Base-by-base conservation (phyloP, 2,888 invertebrate species). In the Patella ulyssiponensis region DNA sequence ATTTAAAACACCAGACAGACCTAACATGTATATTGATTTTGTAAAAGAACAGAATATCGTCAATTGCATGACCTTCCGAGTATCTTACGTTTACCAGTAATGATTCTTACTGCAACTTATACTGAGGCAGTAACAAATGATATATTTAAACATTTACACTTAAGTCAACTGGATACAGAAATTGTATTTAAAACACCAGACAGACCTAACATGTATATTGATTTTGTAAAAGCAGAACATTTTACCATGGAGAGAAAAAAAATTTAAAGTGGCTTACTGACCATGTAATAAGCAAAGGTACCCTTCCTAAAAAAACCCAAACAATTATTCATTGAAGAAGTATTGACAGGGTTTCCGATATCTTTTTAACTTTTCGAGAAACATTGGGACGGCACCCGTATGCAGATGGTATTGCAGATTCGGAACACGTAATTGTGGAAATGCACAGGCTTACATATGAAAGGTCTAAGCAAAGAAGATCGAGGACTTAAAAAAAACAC, bases 401-500 rank as follows among this genome's bases (percentile, higher is more conserved):
- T 77, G 73, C 23, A 11, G 76, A 79, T n/a, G 56, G 69, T 20
- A 74, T 71, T 17, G 51, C 69, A 69, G 69, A 80, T 56, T 73
- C 80, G 1, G n/a, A 73, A 2, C 78, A 82, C 74, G 27, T 79
- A 12, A 51, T 83, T 1, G 71, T 82, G 17, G 81, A 83, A 73
- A 82, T 83, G 80, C 82, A 81, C 52, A 83, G 77, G 69, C 73
- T 75, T 51, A 82, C 82, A 3, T 56, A 81, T 58, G 71, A 78
- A 14, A 44, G 33, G 14, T 82, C 82, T 7, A 82, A 82, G 58
- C 15, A 73, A 51, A 27, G 75, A 52, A 82, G 81, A n/a, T 23
- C 81, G 3, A 56, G 33, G 11, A 70, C 75, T n/a, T 79, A 71
- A 70, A 44, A 77, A 64, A 1, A 20, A 14, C 20, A 74, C 15